Evolutionary conservation across 2,797 vertebrate species (phyloP).

Genomic region (Peromyscus aztecus): DNA sequence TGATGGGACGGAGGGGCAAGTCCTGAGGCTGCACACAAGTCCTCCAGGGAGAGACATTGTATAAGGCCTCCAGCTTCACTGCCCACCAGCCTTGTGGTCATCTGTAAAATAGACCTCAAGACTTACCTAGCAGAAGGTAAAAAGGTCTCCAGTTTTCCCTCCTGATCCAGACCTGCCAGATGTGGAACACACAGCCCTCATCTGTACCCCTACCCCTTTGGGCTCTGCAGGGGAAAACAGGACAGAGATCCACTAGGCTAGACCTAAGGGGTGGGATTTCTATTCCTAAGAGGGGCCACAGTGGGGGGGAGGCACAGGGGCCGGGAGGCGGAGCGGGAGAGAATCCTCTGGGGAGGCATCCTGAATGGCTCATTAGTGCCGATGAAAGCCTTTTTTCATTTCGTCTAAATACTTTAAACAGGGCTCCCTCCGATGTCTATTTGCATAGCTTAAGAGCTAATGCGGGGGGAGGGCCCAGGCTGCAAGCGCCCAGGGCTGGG

Average conservation of each 20-base stretch:
- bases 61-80: background rate
- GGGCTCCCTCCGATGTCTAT: constrained; percentile 85
- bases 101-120: background rate
- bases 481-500: background rate
- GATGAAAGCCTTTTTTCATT: constrained; percentile 86
- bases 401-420: constrained; percentile 86
- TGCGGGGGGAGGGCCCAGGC: constrained; percentile 81
- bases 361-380: constrained; percentile 87
- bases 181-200: background rate
- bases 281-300: constrained; percentile 50
- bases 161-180: background rate
- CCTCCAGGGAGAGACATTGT: background rate
- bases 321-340: constrained; percentile 70
- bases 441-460: constrained; percentile 87
- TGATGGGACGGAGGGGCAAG: background rate
- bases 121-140: background rate
- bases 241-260: background rate
- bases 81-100: background rate
- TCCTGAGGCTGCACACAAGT: background rate
- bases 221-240: background rate
- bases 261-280: background rate
- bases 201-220: background rate
- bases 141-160: background rate
- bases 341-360: constrained; percentile 82
- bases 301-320: background rate